These are phyloP conservation scores for Phylloscopus collybita DNA, from an alignment of 2,797 vertebrate species.

Conservation along the genomic window DNA sequence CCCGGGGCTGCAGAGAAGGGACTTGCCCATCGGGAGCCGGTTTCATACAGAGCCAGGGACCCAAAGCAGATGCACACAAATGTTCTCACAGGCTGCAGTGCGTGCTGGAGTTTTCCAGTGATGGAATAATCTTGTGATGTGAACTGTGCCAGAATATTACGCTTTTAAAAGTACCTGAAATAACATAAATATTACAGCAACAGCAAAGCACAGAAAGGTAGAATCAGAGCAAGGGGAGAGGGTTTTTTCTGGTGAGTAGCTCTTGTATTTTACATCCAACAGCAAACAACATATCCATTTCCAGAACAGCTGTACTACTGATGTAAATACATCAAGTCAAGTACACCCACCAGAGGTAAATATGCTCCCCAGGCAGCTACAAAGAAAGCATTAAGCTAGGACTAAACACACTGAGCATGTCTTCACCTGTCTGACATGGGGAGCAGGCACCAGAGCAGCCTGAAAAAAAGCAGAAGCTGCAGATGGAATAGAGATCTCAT, in stretches of 20 bases:
- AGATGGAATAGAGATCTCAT: not conserved
- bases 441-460: not conserved
- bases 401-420: not conserved
- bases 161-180: not conserved
- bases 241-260: not conserved
- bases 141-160: not conserved
- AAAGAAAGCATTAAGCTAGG: not conserved
- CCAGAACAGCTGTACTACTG: not conserved
- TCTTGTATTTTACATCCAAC: not conserved
- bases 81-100: not conserved
- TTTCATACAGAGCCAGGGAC: not conserved
- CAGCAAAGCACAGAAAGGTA: not conserved
- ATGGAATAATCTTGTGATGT: not conserved
- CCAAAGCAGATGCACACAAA: not conserved
- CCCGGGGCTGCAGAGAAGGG: not conserved
- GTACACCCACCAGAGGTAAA: not conserved
- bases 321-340: not conserved
- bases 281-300: not conserved
- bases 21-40: fast-evolving
- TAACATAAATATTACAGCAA: not conserved
- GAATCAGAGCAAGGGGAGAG: not conserved
- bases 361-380: not conserved
- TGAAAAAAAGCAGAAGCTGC: not conserved
- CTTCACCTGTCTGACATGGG: not conserved
- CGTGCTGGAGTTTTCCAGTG: fast-evolving